Conservation (phyloP, 2,113 vertebrate genomes). For the Aegypius monachus region DNA sequence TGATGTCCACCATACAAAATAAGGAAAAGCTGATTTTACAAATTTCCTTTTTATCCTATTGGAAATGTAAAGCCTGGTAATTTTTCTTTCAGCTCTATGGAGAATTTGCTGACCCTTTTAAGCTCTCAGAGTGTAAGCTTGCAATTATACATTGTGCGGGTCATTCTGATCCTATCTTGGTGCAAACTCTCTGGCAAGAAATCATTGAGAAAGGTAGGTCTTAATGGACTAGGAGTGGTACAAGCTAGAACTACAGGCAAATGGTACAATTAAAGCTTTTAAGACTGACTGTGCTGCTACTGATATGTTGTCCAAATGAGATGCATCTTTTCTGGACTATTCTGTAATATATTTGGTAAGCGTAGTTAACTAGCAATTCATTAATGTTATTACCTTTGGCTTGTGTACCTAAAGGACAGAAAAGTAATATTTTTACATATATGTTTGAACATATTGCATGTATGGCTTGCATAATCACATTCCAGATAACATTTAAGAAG, state of each 20-base stretch:
- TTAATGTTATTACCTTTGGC: background rate
- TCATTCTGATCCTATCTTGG: slow-evolving; percentile 92
- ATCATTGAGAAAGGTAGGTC: slow-evolving; percentile 91
- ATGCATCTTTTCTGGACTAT: background rate
- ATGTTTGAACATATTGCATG: background rate
- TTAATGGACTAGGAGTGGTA: background rate
- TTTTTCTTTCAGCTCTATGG: slow-evolving; percentile 86
- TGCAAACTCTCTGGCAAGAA: slow-evolving; percentile 96
- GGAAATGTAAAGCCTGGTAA: background rate
- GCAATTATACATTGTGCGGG: slow-evolving; percentile 96
- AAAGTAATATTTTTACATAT: background rate
- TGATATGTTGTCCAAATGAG: background rate
- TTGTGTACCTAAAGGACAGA: background rate
- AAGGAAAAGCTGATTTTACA: background rate
- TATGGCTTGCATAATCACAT: background rate
- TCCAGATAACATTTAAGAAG: background rate
- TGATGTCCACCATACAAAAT: background rate
- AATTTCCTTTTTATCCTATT: background rate
- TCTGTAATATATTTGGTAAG: background rate
- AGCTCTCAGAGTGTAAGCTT: slow-evolving; percentile 93
- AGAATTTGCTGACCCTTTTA: slow-evolving; percentile 95
- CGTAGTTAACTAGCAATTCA: background rate
- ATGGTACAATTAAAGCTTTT: background rate
- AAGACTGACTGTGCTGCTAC: background rate
- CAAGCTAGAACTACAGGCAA: background rate